Conservation (phyloP, 2,113 vertebrate species). For the Heterocephalus glaber region DNA sequence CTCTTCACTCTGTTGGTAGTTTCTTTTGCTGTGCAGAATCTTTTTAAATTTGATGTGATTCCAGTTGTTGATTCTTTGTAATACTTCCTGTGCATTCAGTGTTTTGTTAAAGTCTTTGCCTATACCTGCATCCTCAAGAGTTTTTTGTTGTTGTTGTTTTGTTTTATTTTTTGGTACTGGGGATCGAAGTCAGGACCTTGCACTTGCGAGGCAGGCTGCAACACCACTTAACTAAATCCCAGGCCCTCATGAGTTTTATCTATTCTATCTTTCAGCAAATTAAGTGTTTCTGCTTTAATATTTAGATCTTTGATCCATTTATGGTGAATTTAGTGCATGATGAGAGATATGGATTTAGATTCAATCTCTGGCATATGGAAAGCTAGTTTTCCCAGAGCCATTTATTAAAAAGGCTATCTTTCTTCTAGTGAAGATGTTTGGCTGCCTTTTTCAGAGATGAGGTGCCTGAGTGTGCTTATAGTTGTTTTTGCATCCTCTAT, state of each 20-base stretch:
- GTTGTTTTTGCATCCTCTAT: not conserved
- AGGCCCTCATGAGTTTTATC: not conserved
- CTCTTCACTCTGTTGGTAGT: not conserved
- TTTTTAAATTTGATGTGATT: not conserved
- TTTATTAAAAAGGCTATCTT: not conserved
- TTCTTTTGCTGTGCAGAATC: not conserved
- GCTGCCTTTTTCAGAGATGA: not conserved
- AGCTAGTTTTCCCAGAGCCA: not conserved
- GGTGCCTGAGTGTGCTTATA: not conserved
- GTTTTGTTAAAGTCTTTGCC: not conserved
- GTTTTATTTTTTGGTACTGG: no score
- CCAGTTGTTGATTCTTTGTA: no score
- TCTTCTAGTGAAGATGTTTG: not conserved
- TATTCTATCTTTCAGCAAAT: not conserved
- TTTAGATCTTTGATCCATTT: not conserved
- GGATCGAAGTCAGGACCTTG: no score
- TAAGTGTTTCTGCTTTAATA: not conserved
- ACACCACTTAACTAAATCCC: no score
- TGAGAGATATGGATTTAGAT: not conserved
- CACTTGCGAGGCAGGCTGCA: no score
- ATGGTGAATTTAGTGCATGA: not conserved
- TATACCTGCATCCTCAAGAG: not conserved
- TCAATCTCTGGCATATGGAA: not conserved
- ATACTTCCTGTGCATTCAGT: not conserved
- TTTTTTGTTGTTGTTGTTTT: no score